Evolutionary conservation across 2,888 invertebrate species (phyloP).

Genomic region (Andrena minutula): DNA sequence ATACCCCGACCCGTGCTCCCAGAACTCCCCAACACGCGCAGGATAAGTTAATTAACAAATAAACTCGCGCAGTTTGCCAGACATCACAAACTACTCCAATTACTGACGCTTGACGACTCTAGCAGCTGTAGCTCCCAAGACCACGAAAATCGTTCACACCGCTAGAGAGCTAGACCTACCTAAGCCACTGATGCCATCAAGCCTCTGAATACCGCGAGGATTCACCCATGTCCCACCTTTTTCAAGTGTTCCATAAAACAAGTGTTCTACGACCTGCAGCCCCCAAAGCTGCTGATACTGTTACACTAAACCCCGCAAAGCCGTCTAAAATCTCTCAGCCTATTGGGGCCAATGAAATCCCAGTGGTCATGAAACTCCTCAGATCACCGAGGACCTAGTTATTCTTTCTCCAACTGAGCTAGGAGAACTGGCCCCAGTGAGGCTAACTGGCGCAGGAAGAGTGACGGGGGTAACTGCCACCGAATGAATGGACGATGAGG

Average conservation of each 20-base stretch:
- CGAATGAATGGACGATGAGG: constrained; percentile 10
- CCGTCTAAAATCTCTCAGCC: not conserved
- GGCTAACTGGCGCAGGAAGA: not conserved
- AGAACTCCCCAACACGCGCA: not conserved
- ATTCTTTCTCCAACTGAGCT: not conserved
- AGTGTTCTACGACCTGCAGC: not conserved
- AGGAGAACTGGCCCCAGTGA: not conserved
- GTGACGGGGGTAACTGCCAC: not conserved
- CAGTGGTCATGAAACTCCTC: not conserved
- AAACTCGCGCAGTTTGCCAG: not conserved
- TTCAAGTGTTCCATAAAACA: not conserved
- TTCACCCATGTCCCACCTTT: not conserved
- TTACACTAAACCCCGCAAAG: not conserved
- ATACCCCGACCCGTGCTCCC: not conserved
- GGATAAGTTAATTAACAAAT: constrained; percentile 4
- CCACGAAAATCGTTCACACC: too few relatives aligned
- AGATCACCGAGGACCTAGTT: not conserved
- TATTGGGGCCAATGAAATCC: not conserved
- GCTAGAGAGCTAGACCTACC: too few relatives aligned
- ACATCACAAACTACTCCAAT: too few relatives aligned
- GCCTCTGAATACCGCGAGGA: too few relatives aligned
- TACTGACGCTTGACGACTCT: too few relatives aligned
- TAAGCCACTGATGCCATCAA: too few relatives aligned
- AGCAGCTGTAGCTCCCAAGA: too few relatives aligned
- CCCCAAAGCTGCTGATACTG: not conserved